phyloP scores from a whole-genome alignment of 2,888 invertebrate genomes.

The Orchesella flavescens region DNA sequence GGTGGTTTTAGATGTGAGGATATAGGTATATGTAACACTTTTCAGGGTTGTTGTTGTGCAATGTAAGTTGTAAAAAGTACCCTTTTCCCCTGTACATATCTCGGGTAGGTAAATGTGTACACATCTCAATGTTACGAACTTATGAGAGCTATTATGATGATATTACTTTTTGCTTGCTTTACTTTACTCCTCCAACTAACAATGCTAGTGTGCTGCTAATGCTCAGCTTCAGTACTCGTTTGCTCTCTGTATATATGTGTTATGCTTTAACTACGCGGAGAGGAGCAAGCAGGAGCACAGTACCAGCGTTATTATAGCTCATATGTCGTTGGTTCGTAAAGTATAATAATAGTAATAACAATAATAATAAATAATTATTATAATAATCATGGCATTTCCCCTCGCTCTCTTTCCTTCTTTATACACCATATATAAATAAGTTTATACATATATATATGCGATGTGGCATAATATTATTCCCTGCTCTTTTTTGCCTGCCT shows the following conservation, averaged over 20 bases:
- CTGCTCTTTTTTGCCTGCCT: constrained; percentile 18
- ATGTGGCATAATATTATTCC: constrained; percentile 10
- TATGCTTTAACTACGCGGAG: constrained; percentile 34
- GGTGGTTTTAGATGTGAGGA: neutral
- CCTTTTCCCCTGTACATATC: constrained; percentile 32
- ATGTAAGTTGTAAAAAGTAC: constrained; percentile 51
- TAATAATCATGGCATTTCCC: constrained; percentile 64
- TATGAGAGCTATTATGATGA: constrained; percentile 63
- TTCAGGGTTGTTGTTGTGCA: constrained; percentile 36
- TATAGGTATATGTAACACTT: neutral
- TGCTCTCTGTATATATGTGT: neutral
- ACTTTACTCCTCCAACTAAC: constrained; percentile 38
- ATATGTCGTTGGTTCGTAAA: constrained; percentile 64
- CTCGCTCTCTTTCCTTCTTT: constrained; percentile 35
- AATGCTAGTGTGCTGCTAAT: constrained; percentile 56
- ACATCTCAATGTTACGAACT: constrained; percentile 57
- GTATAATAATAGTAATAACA: constrained; percentile 65
- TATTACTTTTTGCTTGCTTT: constrained; percentile 56
- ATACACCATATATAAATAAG: neutral
- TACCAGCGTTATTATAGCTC: constrained; percentile 58
- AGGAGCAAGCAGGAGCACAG: constrained; percentile 19
- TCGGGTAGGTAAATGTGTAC: constrained; percentile 36
- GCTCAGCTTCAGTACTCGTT: constrained; percentile 49
- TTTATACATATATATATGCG: constrained; percentile 8
- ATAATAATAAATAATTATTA: constrained; percentile 65